Base-by-base conservation (phyloP, 2,888 invertebrate species). In the Noctua comes region DNA sequence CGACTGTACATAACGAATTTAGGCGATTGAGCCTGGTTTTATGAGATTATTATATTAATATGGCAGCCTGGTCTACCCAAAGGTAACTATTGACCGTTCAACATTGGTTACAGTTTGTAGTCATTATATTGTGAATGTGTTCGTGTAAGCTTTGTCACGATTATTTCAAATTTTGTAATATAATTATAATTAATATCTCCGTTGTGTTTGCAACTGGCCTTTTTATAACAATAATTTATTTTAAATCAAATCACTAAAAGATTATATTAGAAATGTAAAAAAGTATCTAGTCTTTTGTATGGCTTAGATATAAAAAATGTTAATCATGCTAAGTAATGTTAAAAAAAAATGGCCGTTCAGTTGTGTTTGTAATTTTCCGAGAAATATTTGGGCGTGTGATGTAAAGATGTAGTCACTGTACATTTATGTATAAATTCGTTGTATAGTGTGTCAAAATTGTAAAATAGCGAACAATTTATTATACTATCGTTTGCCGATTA, bases 381-480 rank as follows among this genome's bases (percentile, higher is more conserved):
- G 72, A 36, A 62, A 65, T 75, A 74, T 77, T 76, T 80, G 75
- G 11, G 73, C 21, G 59, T 83, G 64, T 82, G 72, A 73, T 83
- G 43, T 84, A 76, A n/a, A 16, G 18, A 66, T 66, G 43, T 43
- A 75, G 66, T 84, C 73, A 79, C 59, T 87, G 84, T 89, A 87
- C n/a, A 87, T 80, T 78, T 80, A 76, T 88, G 87, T 86, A 86
- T 86, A 87, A 88, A 84, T 68, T 80, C 68, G 80, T 85, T 85
- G 85, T 85, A 73, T 75, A 82, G 84, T 79, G 84, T 90, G 80
- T 84, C 76, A 68, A 86, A 82, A 89, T 77, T 87, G 83, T 88
- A 80, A 85, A 66, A 86, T 89, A 87, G 83, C 85, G 86, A 89
- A 87, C 88, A 86, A 84, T 85, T 84, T 85, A 76, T 86, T 88